These are phyloP conservation scores for Lepus americanus DNA, from an alignment of 2,113 vertebrate species.

Conservation along the genomic window DNA sequence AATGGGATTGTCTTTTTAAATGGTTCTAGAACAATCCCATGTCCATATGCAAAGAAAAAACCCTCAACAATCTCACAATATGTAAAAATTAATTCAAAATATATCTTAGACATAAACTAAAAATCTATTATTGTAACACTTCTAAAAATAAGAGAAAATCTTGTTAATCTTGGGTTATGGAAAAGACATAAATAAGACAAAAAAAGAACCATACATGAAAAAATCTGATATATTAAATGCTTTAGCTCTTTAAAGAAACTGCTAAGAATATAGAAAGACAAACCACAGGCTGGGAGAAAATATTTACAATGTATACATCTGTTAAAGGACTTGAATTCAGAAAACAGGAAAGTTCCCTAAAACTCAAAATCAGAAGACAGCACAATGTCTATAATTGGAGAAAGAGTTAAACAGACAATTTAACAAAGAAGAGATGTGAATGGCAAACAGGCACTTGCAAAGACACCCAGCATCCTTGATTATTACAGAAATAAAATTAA, in stretches of 20 bases:
- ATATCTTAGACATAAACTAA: slow-evolving; percentile 1
- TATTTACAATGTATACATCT: neutral
- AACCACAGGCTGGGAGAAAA: neutral
- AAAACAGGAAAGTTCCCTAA: neutral
- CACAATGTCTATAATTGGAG: neutral
- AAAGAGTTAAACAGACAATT: neutral
- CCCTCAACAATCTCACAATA: neutral
- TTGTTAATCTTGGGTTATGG: neutral
- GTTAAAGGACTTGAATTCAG: neutral
- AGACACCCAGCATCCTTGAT: neutral
- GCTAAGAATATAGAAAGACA: neutral
- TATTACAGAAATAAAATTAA: slow-evolving; percentile 26
- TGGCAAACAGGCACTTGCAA: neutral
- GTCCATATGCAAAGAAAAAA: neutral
- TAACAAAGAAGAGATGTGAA: neutral
- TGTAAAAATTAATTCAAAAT: slow-evolving; percentile 40
- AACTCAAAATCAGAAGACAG: neutral
- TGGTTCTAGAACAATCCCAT: neutral
- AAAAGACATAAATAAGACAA: neutral
- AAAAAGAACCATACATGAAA: slow-evolving; percentile 9
- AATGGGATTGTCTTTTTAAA: neutral
- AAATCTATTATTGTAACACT: slow-evolving; percentile 8
- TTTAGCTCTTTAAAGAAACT: slow-evolving; percentile 6
- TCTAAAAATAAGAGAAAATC: neutral
- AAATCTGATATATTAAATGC: neutral